Percentiles rank a stretch among this genome's conserved stretches.
phyloP scores from a whole-genome alignment of 1,140 invertebrate species.

The Drosophila eugracilis region DNA sequence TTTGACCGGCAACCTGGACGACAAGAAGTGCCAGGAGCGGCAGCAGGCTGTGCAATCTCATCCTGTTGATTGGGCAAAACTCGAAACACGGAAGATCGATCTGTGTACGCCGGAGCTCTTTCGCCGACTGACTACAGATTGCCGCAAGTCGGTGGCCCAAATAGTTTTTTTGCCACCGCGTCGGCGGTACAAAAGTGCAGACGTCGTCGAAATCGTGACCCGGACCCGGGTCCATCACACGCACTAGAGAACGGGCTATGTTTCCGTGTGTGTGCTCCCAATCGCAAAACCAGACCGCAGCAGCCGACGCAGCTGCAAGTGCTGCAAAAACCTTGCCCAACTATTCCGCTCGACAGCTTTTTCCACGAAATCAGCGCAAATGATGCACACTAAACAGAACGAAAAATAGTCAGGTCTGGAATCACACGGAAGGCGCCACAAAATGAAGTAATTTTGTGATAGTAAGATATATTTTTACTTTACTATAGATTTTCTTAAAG shows the following conservation, averaged over 20 bases:
- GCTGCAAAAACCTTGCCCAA: conserved; percentile 65
- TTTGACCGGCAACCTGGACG: conserved; percentile 38
- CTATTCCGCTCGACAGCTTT: conserved; percentile 47
- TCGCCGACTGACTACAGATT: conserved; percentile 57
- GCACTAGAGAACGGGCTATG: conserved; percentile 28
- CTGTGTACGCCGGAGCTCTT: conserved; percentile 56
- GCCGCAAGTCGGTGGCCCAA: conserved; percentile 49
- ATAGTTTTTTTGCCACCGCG: conserved; percentile 69
- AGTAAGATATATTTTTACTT: background rate
- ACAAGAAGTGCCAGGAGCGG: conserved; percentile 49
- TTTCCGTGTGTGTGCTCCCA: conserved; percentile 72
- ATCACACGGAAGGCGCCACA: background rate
- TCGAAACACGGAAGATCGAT: conserved; percentile 14
- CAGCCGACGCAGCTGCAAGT: conserved; percentile 47
- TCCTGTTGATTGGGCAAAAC: conserved; percentile 11
- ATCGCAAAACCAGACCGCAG: conserved; percentile 31
- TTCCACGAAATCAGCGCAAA: conserved; percentile 70
- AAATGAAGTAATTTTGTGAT: background rate
- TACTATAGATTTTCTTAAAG: no score
- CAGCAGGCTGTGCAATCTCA: conserved; percentile 54
- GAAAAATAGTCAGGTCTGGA: conserved; percentile 13
- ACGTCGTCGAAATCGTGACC: conserved; percentile 65
- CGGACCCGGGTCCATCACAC: conserved; percentile 42
- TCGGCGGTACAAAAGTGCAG: conserved; percentile 40
- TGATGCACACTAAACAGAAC: conserved; percentile 57